A percentile compares a stretch with the other conserved stretches of the same genome.
These are phyloP conservation scores for Neoascia interrupta DNA, from an alignment of 2,888 invertebrate genomes.

Conservation along the genomic window DNA sequence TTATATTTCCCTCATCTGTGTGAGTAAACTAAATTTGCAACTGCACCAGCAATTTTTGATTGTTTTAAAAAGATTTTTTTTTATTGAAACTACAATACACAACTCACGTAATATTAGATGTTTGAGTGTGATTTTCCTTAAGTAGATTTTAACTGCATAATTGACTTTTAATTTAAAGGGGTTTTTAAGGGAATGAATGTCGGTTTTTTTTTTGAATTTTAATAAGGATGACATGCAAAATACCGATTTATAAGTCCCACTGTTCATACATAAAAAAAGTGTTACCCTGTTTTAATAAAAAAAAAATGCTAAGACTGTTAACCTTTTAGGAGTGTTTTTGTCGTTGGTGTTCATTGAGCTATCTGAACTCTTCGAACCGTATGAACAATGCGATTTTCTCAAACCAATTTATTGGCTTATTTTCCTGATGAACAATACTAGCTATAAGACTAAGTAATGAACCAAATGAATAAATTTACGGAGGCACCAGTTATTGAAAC, in stretches of 20 bases:
- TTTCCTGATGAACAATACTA: too few species aligned
- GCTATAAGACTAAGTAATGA: too few species aligned
- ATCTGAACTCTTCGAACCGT: not conserved
- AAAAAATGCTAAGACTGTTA: not conserved
- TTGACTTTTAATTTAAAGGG: not conserved
- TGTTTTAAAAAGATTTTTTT: not conserved
- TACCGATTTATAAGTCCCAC: too few species aligned
- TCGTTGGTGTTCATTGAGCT: not conserved
- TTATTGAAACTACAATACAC: not conserved
- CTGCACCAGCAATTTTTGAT: constrained; percentile 44
- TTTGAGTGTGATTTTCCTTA: constrained; percentile 31
- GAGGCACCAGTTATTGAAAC: too few species aligned
- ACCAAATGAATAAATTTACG: too few species aligned
- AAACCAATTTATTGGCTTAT: too few species aligned
- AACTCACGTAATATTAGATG: constrained; percentile 26
- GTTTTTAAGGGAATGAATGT: too few species aligned
- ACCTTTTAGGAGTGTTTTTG: not conserved
- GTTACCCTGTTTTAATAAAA: not conserved
- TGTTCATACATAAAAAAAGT: too few species aligned
- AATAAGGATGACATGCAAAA: too few species aligned
- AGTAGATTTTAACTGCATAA: constrained; percentile 10
- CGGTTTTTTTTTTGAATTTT: not conserved
- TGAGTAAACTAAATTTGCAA: constrained; percentile 16
- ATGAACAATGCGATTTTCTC: too few species aligned
- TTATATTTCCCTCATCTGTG: constrained; percentile 9